Conservation (phyloP, 2,113 vertebrate species). For the Chitala chitala region DNA sequence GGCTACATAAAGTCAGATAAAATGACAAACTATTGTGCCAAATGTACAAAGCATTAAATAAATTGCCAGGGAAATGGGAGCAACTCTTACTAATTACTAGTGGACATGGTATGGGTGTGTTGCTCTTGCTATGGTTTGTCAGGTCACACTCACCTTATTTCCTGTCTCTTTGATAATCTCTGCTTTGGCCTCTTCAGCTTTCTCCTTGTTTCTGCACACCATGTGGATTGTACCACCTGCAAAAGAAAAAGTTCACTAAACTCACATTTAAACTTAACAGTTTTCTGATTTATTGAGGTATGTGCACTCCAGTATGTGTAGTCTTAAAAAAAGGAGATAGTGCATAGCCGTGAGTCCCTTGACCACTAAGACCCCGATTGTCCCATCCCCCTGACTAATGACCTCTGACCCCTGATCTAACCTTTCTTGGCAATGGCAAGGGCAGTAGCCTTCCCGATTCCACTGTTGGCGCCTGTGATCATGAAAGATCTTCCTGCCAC, state of each 20-base stretch:
- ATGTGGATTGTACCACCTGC: conserved; percentile 63
- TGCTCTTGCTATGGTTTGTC: too few species aligned
- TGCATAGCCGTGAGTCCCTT: background rate
- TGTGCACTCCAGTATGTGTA: background rate
- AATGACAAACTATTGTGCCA: too few species aligned
- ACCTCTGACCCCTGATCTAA: conserved; percentile 27
- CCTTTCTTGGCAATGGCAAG: conserved; percentile 64
- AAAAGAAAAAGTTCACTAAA: background rate
- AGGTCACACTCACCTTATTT: conserved; percentile 57
- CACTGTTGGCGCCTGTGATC: conserved; percentile 66
- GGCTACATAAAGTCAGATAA: too few species aligned
- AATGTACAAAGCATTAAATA: too few species aligned
- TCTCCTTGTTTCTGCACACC: conserved; percentile 62
- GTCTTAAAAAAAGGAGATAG: background rate
- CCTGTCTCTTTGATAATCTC: conserved; percentile 54
- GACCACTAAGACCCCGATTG: background rate
- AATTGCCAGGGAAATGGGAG: too few species aligned
- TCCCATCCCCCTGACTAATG: background rate
- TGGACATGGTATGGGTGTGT: too few species aligned
- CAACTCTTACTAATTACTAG: too few species aligned
- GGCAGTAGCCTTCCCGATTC: conserved; percentile 58
- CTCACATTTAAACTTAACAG: too few species aligned
- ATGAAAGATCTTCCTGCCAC: conserved; percentile 60
- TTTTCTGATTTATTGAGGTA: background rate
- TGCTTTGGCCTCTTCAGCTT: conserved; percentile 55